Percentiles rank a stretch among this genome's conserved stretches.
Evolutionary conservation across 2,113 vertebrate genomes (phyloP).

Genomic region (Grallaria varia): DNA sequence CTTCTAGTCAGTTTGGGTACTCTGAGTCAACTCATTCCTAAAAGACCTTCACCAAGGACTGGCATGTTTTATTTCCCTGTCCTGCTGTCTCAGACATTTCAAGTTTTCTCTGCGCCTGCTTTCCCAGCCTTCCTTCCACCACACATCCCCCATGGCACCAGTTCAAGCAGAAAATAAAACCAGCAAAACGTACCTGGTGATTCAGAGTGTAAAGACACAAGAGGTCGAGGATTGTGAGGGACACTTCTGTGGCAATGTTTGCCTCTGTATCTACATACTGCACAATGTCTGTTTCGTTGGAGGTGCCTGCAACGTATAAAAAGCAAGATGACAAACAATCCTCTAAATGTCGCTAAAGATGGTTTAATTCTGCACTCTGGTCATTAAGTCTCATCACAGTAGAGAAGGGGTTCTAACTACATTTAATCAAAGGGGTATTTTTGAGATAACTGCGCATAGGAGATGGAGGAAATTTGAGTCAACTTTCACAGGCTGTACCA

Average conservation of each 20-base stretch:
- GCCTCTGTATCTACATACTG: constrained; percentile 92
- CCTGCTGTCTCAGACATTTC: not conserved
- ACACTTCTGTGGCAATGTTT: constrained; percentile 91
- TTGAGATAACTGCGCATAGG: not conserved
- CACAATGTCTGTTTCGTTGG: constrained; percentile 86
- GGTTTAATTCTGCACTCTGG: not conserved
- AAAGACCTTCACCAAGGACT: not conserved
- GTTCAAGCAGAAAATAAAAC: not conserved
- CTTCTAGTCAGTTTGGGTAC: not conserved
- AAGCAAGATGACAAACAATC: not conserved
- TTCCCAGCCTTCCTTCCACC: not conserved
- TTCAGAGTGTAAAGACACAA: constrained; percentile 90
- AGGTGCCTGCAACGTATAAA: constrained; percentile 67
- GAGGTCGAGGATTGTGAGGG: constrained; percentile 90
- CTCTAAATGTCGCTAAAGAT: not conserved
- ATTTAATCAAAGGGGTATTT: not conserved
- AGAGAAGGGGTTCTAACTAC: not conserved
- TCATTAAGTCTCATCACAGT: not conserved
- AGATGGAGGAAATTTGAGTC: not conserved
- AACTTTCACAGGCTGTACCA: not conserved
- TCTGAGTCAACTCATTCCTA: not conserved
- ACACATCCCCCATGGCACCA: not conserved
- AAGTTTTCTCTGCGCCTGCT: not conserved
- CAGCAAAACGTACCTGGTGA: constrained; percentile 82
- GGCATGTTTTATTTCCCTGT: not conserved